Base-by-base conservation (phyloP, 2,113 vertebrate species). In the Axis porcinus region DNA sequence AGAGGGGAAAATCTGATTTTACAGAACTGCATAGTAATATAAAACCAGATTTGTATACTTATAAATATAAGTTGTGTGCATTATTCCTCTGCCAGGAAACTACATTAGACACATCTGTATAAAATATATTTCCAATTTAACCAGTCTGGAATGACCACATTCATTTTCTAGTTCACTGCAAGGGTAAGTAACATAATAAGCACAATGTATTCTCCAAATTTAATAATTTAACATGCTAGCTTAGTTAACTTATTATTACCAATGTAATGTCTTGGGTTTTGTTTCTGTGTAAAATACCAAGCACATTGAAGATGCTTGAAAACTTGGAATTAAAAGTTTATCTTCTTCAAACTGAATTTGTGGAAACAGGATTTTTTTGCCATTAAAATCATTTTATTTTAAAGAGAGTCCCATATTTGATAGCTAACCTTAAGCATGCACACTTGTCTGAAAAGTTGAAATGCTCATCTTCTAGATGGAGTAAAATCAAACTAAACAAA, bases 131-230 rank as follows among this genome's bases (percentile, higher is more conserved):
- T 98, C 97, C 2, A 58, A 97, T 98, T 98, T 98, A 98, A 98
- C 96, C 91, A 96, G 96, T 98, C 98, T 98, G 98, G 96, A 98
- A 98, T 74, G 89, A 98, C 94, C 95, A 98, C 89, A 98, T 98
- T 98, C 86, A 98, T 99, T 99, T 99, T 99, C 98, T 98, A 99
- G 98, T 99, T 99, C 98, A 98, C 86, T 98, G 98, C 94, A 98
- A 98, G n/a, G 50, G 97, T 98, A 99, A 99, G 98, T 97, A 99
- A 98, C 94, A 98, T 96, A 98, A 97, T 98, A 98, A 98, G 98
- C 95, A 98, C 96, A 98, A 98, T 97, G 96, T 97, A 93, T 60
- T 96, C 95, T 98, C 94, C 94, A 98, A 98, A 98, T 97, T 98
- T 97, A 98, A 97, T 98, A 98, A 98, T 98, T 98, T 96, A 98